phyloP scores from a whole-genome alignment of 2,888 invertebrate genomes.

The Leptopilina myrica region DNA sequence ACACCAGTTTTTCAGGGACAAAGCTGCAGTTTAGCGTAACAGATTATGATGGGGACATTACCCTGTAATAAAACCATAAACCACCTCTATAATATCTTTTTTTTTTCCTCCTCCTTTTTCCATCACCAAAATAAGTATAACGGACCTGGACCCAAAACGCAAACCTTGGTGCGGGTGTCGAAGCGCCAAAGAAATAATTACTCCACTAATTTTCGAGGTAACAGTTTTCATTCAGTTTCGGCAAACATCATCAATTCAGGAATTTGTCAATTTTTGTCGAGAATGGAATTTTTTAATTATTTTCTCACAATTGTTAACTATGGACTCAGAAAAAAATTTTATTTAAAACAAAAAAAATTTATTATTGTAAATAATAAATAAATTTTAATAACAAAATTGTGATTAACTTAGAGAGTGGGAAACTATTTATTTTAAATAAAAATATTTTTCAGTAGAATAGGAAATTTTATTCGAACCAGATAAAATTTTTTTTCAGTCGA shows the following conservation, averaged over 20 bases:
- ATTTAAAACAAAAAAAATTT: too few species aligned
- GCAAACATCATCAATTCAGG: background rate
- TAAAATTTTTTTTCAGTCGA: too few species aligned
- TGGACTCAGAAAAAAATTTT: too few species aligned
- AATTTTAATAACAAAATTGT: too few species aligned
- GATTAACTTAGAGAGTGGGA: too few species aligned
- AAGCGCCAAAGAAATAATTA: slow-evolving; percentile 4
- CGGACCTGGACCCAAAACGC: slow-evolving; percentile 49
- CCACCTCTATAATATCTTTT: slow-evolving; percentile 61
- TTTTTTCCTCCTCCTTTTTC: background rate
- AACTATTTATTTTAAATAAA: too few species aligned
- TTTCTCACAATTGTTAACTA: too few species aligned
- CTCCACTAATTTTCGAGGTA: background rate
- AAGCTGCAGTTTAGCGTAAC: slow-evolving; percentile 67
- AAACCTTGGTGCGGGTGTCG: slow-evolving; percentile 22
- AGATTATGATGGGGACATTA: slow-evolving; percentile 64
- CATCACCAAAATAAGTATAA: slow-evolving; percentile 52
- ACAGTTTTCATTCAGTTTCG: slow-evolving; percentile 7
- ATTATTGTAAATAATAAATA: too few species aligned
- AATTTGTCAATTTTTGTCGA: background rate
- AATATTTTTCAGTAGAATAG: too few species aligned
- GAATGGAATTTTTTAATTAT: too few species aligned
- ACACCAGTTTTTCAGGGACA: slow-evolving; percentile 70
- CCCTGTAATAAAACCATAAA: slow-evolving; percentile 73
- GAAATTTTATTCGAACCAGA: too few species aligned